Base-by-base conservation (phyloP, 2,888 invertebrate genomes). In the Himalopsyche kuldschensis region DNA sequence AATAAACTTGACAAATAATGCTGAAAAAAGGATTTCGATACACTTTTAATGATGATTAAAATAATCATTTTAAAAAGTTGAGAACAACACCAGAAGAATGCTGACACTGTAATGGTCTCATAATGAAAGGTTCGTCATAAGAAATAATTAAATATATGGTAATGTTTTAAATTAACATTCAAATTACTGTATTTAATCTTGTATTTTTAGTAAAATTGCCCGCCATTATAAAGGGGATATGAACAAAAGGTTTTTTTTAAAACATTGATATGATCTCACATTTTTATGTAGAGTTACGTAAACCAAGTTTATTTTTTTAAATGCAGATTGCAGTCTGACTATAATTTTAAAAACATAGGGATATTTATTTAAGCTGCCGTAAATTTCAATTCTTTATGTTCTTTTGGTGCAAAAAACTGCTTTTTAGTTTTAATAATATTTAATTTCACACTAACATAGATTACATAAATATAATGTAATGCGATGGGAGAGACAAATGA, bases 91-190 rank as follows among this genome's bases (percentile, higher is more conserved):
- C 20, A 20, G 5, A 55, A 11, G 55, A 55, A 55, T 55, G 55
- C 55, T 55, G 55, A 55, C 55, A 55, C 24, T 55, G 8, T 55
- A 55, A 75, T 75, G 30, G 75, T 27, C 30, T 30, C 75, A 75
- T 75, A 76, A 82, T 82, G 78, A 82, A 78, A 82, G 81, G 81
- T n/a, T 27, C 78, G 77, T 78, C 81, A 63, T 63, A 82, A 63
- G 81, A 77, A 82, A 63, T 75, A 76, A 81, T 75, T 30, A 78
- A 63, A 47, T 69, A 32, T 35, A 75, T 35, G 80, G 46, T 80
- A 80, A 20, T 32, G 41, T 69, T 35, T 69, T 27, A 24, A 82
- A 78, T 82, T 82, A 82, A 48, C 81, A 82, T 82, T 41, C 63
- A 82, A 82, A 82, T 82, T 30, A 55, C 48, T 78, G 63, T 48